A percentile compares a stretch with the other conserved stretches of the same genome.
Evolutionary conservation across 2,797 vertebrate genomes (phyloP).

Genomic region (Hippocampus kuda): DNA sequence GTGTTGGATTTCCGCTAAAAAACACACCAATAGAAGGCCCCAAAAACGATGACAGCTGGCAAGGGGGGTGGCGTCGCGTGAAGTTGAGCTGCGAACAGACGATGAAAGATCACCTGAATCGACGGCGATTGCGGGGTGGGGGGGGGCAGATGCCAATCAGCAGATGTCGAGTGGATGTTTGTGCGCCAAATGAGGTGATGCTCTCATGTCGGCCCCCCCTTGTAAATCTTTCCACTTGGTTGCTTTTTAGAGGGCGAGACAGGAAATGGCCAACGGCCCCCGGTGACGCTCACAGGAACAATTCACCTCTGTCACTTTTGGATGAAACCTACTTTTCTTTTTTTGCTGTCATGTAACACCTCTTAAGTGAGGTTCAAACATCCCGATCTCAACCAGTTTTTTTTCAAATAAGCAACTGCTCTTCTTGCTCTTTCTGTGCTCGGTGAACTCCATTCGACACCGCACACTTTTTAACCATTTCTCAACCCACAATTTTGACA

Average conservation of each 20-base stretch:
- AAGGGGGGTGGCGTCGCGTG: no score
- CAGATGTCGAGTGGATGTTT: slow-evolving; percentile 9
- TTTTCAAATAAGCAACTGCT: no score
- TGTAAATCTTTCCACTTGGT: slow-evolving; percentile 19
- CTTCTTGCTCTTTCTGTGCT: no score
- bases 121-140: neutral
- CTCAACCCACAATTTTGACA: no score
- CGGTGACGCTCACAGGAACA: neutral
- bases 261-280: slow-evolving; percentile 9
- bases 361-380: no score
- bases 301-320: neutral
- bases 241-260: slow-evolving; percentile 8
- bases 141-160: neutral
- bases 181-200: slow-evolving; percentile 6
- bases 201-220: slow-evolving; percentile 12
- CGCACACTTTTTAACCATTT: no score
- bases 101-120: neutral
- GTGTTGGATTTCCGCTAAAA: slow-evolving; percentile 2
- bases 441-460: no score
- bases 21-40: neutral
- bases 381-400: no score
- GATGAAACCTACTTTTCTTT: no score
- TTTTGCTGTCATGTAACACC: no score
- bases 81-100: neutral
- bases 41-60: neutral